These are phyloP conservation scores for Percopsis transmontana DNA, from an alignment of 2,113 vertebrate genomes.

Conservation along the genomic window DNA sequence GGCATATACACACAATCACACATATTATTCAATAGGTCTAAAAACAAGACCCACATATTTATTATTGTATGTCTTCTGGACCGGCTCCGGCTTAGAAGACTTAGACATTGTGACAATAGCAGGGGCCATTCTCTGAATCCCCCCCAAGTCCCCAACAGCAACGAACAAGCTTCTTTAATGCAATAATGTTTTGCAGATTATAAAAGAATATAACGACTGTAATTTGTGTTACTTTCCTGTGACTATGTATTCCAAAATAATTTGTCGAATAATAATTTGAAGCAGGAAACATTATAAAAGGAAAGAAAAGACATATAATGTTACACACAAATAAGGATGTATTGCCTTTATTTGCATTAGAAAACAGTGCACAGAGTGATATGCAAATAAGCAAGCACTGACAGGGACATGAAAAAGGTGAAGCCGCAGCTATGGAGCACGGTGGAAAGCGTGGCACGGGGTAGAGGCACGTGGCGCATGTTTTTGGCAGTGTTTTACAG, in stretches of 20 bases:
- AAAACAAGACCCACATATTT: not conserved
- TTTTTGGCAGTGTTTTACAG: conserved; percentile 15
- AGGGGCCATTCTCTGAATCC: not conserved
- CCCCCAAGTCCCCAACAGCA: no score
- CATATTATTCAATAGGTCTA: no score
- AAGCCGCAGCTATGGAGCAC: conserved; percentile 31
- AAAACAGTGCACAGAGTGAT: conserved; percentile 15
- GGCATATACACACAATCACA: no score
- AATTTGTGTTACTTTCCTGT: no score
- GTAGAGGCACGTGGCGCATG: conserved; percentile 27
- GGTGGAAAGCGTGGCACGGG: conserved; percentile 5
- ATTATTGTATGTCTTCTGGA: not conserved
- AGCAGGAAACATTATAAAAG: not conserved
- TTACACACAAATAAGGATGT: not conserved
- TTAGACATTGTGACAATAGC: not conserved
- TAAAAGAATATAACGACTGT: no score
- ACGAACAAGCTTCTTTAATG: no score
- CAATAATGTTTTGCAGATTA: no score
- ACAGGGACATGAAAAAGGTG: conserved; percentile 27
- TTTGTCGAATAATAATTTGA: not conserved
- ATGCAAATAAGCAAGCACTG: conserved; percentile 11
- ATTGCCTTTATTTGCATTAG: conserved; percentile 12
- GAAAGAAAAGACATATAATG: no score
- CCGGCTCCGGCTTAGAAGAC: not conserved
- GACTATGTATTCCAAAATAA: not conserved